Conservation (phyloP, 1,140 invertebrate genomes). For the Oncopodura yosiiana region DNA sequence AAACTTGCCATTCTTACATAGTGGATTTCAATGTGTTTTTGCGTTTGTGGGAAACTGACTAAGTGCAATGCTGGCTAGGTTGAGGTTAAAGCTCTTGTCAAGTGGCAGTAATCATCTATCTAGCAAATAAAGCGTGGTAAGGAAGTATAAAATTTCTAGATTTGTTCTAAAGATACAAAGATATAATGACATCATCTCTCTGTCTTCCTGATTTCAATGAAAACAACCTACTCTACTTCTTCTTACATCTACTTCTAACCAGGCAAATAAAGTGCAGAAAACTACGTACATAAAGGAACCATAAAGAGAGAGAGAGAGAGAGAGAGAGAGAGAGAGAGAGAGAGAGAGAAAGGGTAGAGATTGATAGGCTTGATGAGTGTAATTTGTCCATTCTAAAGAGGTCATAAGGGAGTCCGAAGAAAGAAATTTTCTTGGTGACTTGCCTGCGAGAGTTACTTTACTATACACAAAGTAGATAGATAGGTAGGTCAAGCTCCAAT, state of each 20-base stretch:
- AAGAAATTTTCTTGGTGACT: background rate
- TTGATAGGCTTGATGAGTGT: slow-evolving; percentile 1
- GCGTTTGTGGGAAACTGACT: no score
- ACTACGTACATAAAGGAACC: background rate
- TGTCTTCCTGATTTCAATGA: slow-evolving; percentile 14
- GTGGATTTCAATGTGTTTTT: no score
- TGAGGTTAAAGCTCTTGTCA: no score
- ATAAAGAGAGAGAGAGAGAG: background rate
- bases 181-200: background rate
- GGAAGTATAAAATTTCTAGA: background rate
- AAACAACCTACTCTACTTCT: no score
- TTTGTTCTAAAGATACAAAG: slow-evolving; percentile 2
- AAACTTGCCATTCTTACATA: no score
- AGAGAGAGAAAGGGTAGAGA: background rate
- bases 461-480: background rate
- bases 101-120: slow-evolving; percentile 19
- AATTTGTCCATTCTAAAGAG: background rate
- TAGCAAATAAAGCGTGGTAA: slow-evolving; percentile 17
- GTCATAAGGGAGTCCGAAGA: background rate
- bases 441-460: no score
- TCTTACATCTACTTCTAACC: slow-evolving; percentile 7
- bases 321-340: background rate
- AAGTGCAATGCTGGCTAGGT: no score
- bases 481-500: slow-evolving; percentile 1
- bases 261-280: slow-evolving; percentile 1